These are phyloP conservation scores for Argya squamiceps DNA, from an alignment of 2,797 vertebrate species.

Conservation along the genomic window DNA sequence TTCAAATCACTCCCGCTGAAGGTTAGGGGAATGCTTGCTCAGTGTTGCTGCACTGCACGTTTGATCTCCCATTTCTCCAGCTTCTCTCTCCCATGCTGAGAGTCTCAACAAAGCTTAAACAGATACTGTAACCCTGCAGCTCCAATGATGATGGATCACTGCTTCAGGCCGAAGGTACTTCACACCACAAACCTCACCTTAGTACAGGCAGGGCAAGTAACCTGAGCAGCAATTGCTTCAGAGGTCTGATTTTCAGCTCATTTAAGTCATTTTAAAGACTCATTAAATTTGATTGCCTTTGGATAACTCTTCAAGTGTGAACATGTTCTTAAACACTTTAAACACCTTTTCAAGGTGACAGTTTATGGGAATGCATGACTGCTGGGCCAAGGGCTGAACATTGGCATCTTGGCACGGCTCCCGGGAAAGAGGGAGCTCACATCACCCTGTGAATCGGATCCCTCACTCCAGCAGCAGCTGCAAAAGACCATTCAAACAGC, in stretches of 20 bases:
- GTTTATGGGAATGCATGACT: rapidly evolving
- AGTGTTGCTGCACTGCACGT: neutral
- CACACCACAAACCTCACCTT: neutral
- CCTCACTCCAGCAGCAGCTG: neutral
- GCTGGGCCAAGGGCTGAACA: neutral
- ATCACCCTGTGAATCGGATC: rapidly evolving
- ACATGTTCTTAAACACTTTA: neutral
- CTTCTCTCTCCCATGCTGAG: neutral
- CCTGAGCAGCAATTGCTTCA: neutral
- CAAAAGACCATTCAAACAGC: neutral
- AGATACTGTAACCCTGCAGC: neutral
- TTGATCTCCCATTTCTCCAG: neutral
- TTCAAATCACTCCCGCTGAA: neutral
- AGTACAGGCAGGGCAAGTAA: neutral
- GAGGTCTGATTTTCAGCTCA: neutral
- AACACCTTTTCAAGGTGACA: neutral
- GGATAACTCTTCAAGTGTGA: neutral
- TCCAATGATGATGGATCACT: neutral
- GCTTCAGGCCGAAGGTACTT: neutral
- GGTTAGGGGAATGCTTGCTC: neutral
- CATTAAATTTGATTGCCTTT: neutral
- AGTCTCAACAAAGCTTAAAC: neutral
- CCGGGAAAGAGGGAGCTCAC: neutral
- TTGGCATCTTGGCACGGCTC: neutral
- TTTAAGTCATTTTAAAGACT: conserved; percentile 12